Evolutionary conservation across 2,888 invertebrate genomes (phyloP), one percentile per base, ranked within the genome.

Genomic region (Polymixis lichenea): DNA sequence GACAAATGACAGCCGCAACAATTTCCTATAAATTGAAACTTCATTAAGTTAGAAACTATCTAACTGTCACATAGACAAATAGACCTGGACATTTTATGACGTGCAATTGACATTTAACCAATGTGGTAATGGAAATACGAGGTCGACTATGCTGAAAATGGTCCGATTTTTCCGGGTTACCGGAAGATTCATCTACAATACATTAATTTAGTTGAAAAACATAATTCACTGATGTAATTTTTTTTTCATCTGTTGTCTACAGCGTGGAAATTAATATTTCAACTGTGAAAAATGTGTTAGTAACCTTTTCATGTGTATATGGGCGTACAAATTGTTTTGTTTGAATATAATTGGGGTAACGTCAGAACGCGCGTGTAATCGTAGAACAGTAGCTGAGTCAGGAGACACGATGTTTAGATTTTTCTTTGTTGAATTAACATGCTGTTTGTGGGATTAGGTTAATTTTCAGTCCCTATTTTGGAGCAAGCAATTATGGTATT

Each of bases 271-370:
- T 82, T 72, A 78, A 77, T 79, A 69, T 72, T 83, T 79, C 51
- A 66, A 65, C 56, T 49, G 69, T 75, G 32, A 78, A 77, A 72
- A 75, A 86, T 75, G 75, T 80, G 72, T 84, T 56, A 60, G 67
- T 60, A 72, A 74, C 46, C 74, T 76, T 80, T 77, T 82, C 58
- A 68, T 86, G 75, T 80, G 77, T 77, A 75, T 78, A 83, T 79
- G 67, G 65, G 76, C 13, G 51, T 69, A 65, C 58, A 79, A 86
- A 82, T 82, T 80, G 76, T 77, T 80, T 82, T 84, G 75, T 84
- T 85, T 74, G 49, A 55, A n/a, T 71, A 53, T 80, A 85, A 84
- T 84, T 85, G 77, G 68, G 74, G 56, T 76, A 68, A 78, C 25
- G 75, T 79, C 64, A 77, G 32, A 65, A 32, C 17, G 38, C 71